Evolutionary conservation across 2,113 vertebrate genomes (phyloP).

Genomic region (Apteryx mantelli): DNA sequence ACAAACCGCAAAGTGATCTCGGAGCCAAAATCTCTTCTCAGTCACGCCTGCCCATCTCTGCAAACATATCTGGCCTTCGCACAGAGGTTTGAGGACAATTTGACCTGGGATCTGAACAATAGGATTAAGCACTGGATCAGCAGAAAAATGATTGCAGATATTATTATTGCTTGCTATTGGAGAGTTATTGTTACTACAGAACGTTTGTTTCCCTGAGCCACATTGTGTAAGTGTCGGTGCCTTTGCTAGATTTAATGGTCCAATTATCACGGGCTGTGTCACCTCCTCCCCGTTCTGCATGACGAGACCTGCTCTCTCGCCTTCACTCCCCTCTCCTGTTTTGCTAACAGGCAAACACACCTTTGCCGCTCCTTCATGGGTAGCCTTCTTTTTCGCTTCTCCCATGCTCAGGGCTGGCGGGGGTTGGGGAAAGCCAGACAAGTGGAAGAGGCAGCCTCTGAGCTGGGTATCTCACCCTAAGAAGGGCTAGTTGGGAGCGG

Average conservation of each 20-base stretch:
- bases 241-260: slow-evolving; percentile 55
- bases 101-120: background rate
- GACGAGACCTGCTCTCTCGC: slow-evolving; percentile 12
- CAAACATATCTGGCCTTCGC: background rate
- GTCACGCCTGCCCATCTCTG: background rate
- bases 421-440: background rate
- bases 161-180: background rate
- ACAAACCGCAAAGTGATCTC: background rate
- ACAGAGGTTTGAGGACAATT: background rate
- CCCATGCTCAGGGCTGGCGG: background rate
- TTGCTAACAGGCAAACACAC: slow-evolving; percentile 2
- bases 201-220: background rate
- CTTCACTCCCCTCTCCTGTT: background rate
- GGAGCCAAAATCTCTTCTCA: background rate
- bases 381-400: background rate
- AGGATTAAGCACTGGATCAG: slow-evolving; percentile 9
- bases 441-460: background rate
- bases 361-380: background rate
- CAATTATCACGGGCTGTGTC: slow-evolving; percentile 21
- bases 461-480: background rate
- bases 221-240: background rate
- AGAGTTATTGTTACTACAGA: background rate
- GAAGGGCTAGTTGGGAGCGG: background rate
- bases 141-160: slow-evolving; percentile 8
- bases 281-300: background rate